These are phyloP conservation scores for Mustela nigripes DNA, from an alignment of 2,113 vertebrate genomes.

Conservation along the genomic window DNA sequence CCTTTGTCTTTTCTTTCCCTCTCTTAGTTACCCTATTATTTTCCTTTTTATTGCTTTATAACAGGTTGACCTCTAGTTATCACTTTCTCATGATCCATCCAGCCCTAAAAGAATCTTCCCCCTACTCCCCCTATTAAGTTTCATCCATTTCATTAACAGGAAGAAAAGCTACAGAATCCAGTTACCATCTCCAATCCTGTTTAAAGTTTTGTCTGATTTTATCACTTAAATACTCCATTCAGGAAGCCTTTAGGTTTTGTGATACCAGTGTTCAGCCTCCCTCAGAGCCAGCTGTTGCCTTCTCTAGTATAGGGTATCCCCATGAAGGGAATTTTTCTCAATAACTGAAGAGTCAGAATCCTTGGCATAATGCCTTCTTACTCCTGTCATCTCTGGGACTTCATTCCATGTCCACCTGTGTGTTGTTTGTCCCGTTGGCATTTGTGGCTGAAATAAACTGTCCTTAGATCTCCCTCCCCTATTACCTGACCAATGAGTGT, in stretches of 20 bases:
- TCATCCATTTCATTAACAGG: not conserved
- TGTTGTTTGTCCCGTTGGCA: not conserved
- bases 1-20: not conserved
- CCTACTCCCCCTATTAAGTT: not conserved
- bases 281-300: accelerated
- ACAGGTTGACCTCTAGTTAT: not conserved
- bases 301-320: not conserved
- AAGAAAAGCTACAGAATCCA: not conserved
- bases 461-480: not conserved
- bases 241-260: not conserved
- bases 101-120: not conserved
- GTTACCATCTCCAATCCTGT: not conserved
- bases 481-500: not conserved
- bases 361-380: not conserved
- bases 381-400: not conserved
- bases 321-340: not conserved
- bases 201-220: not conserved
- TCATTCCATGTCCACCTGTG: not conserved
- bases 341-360: not conserved
- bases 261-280: not conserved
- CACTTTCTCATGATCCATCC: not conserved
- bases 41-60: not conserved
- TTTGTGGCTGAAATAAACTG: not conserved
- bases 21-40: not conserved
- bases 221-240: not conserved